Conservation (phyloP, 2,888 invertebrate species). For the Cetonia aurata region DNA sequence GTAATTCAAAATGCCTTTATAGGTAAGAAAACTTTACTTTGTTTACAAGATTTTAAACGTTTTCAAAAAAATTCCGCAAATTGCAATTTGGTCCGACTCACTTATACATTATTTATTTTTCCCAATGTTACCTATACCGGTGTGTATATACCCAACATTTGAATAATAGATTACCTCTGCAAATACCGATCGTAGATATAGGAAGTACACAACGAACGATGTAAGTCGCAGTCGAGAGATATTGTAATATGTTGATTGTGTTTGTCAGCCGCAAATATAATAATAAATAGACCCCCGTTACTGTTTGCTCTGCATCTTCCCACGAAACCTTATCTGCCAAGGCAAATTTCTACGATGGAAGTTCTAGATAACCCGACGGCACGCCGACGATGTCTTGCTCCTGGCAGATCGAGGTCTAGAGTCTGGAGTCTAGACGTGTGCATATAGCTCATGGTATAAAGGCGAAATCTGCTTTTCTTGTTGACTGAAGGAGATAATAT, state of each 20-base stretch:
- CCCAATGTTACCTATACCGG: background rate
- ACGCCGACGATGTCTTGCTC: too few relatives aligned
- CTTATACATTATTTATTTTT: too few relatives aligned
- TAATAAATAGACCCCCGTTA: constrained; percentile 32
- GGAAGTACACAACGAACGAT: background rate
- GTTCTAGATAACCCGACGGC: constrained; percentile 3
- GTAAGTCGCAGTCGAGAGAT: constrained; percentile 17
- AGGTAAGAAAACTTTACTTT: too few relatives aligned
- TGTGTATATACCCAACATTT: constrained; percentile 9
- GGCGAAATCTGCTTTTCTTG: constrained; percentile 1
- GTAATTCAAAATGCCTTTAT: too few relatives aligned
- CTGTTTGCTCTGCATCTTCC: constrained; percentile 41
- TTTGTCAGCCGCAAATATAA: constrained; percentile 28
- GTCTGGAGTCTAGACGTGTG: too few relatives aligned
- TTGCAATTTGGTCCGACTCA: too few relatives aligned
- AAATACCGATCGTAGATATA: constrained; percentile 10
- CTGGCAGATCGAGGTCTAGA: too few relatives aligned
- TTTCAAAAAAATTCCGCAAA: too few relatives aligned
- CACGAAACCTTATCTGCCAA: constrained; percentile 44
- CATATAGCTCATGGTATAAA: too few relatives aligned
- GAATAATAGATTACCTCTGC: constrained; percentile 13
- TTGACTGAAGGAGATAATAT: constrained; percentile 29
- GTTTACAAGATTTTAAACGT: too few relatives aligned
- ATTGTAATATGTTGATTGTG: constrained; percentile 34
- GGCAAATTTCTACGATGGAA: constrained; percentile 47